These are phyloP conservation scores for Hydrolagus affinis DNA, from an alignment of 2,113 vertebrate genomes.

Conservation along the genomic window DNA sequence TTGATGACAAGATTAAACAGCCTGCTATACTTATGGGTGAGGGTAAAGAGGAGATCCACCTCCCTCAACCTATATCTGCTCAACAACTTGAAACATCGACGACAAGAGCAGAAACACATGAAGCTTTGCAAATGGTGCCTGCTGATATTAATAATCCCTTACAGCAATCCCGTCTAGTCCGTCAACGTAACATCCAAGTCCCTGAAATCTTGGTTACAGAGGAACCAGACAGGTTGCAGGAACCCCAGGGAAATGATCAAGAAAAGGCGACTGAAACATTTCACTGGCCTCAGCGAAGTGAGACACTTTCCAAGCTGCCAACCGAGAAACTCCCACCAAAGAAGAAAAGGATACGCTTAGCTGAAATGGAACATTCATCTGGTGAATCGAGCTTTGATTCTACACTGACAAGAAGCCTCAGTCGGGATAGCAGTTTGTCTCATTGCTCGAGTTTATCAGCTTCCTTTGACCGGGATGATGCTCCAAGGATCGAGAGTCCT, in stretches of 20 bases:
- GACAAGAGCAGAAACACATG: constrained; percentile 49
- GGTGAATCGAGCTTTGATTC: constrained; percentile 88
- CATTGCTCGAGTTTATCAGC: constrained; percentile 83
- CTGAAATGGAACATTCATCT: constrained; percentile 90
- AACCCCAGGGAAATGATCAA: constrained; percentile 60
- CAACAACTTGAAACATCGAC: constrained; percentile 46
- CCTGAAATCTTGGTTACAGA: constrained; percentile 96
- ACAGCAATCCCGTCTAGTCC: constrained; percentile 76
- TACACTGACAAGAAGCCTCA: constrained; percentile 81
- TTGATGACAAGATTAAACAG: constrained; percentile 46
- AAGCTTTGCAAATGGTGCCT: constrained; percentile 42
- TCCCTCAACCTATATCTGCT: constrained; percentile 48
- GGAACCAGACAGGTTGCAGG: constrained; percentile 82
- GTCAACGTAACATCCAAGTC: constrained; percentile 93
- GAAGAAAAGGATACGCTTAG: constrained; percentile 91
- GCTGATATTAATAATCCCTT: constrained; percentile 51
- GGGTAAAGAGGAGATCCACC: constrained; percentile 46
- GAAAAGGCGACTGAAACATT: constrained; percentile 79
- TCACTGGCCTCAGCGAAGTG: constrained; percentile 91
- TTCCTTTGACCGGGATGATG: constrained; percentile 85
- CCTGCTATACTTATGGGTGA: constrained; percentile 48
- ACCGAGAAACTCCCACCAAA: constrained; percentile 94
- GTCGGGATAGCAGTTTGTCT: constrained; percentile 87
- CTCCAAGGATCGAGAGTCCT: constrained; percentile 64
- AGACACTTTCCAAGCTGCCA: constrained; percentile 85